A percentile compares a stretch with the other conserved stretches of the same genome.
Evolutionary conservation across 1,140 invertebrate species (phyloP).

Genomic region (Planococcus citri): DNA sequence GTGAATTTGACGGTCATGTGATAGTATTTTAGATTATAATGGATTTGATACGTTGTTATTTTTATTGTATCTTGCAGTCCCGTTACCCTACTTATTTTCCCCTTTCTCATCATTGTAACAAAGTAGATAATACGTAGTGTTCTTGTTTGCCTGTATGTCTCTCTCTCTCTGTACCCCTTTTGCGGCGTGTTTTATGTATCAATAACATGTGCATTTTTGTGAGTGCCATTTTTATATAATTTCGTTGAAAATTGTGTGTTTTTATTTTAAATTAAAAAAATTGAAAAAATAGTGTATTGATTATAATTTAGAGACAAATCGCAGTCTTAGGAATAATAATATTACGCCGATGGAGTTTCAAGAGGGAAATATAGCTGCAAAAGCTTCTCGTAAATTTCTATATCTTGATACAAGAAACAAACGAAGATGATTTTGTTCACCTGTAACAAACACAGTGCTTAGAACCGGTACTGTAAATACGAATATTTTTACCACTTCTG

Average conservation of each 20-base stretch:
- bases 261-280: background rate
- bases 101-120: too few species aligned
- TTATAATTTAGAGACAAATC: background rate
- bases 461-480: background rate
- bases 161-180: too few species aligned
- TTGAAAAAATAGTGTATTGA: background rate
- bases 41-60: background rate
- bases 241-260: background rate
- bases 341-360: constrained; percentile 24
- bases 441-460: constrained; percentile 32
- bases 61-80: background rate
- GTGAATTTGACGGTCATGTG: background rate
- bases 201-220: background rate
- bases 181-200: too few species aligned
- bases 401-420: constrained; percentile 57
- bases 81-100: too few species aligned
- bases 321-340: background rate
- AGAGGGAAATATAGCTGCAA: constrained; percentile 59
- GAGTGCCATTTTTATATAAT: background rate
- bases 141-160: too few species aligned
- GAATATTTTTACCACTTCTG: constrained; percentile 33
- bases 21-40: background rate
- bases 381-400: constrained; percentile 56
- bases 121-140: too few species aligned
- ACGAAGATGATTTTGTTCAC: constrained; percentile 71